phyloP scores from a whole-genome alignment of 2,888 invertebrate species.

The Adela reaumurella region DNA sequence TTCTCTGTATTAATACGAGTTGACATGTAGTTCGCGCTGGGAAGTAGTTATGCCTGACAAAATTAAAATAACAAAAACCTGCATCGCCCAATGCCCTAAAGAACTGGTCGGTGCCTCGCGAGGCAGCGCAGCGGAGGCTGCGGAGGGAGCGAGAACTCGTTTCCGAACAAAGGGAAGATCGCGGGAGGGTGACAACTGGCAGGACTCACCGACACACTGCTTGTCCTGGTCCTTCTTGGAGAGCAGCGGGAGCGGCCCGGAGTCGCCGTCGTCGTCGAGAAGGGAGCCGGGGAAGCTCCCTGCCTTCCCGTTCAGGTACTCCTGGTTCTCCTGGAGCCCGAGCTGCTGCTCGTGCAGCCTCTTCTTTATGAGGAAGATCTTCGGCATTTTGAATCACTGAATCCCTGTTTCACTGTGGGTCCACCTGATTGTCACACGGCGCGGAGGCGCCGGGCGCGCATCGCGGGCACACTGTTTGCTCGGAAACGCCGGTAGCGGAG shows the following conservation, averaged over 20 bases:
- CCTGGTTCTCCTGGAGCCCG: slow-evolving; percentile 77
- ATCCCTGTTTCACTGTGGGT: background rate
- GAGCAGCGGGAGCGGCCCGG: slow-evolving; percentile 58
- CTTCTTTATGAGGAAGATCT: slow-evolving; percentile 89
- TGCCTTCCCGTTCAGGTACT: slow-evolving; percentile 62
- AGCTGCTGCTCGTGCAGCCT: slow-evolving; percentile 89
- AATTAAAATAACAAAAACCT: too few species aligned
- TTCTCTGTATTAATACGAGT: too few species aligned
- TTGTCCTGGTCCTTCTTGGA: slow-evolving; percentile 43
- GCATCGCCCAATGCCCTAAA: too few species aligned
- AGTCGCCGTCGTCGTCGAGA: slow-evolving; percentile 33
- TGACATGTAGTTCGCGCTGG: too few species aligned
- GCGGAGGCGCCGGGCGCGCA: slow-evolving; percentile 7
- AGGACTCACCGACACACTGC: slow-evolving; percentile 38
- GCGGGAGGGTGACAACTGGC: background rate
- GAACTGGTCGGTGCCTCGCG: too few species aligned
- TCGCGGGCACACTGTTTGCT: slow-evolving; percentile 1
- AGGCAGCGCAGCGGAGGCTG: too few species aligned
- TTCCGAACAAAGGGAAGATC: background rate
- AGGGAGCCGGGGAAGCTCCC: slow-evolving; percentile 59
- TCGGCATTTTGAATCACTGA: slow-evolving; percentile 67
- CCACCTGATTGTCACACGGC: background rate
- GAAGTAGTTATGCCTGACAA: too few species aligned
- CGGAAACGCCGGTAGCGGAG: slow-evolving; percentile 1
- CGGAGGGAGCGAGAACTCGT: background rate